Evolutionary conservation across 2,797 vertebrate species (phyloP), one percentile per base, ranked within the genome.

Genomic region (Lycodopsis pacificus): DNA sequence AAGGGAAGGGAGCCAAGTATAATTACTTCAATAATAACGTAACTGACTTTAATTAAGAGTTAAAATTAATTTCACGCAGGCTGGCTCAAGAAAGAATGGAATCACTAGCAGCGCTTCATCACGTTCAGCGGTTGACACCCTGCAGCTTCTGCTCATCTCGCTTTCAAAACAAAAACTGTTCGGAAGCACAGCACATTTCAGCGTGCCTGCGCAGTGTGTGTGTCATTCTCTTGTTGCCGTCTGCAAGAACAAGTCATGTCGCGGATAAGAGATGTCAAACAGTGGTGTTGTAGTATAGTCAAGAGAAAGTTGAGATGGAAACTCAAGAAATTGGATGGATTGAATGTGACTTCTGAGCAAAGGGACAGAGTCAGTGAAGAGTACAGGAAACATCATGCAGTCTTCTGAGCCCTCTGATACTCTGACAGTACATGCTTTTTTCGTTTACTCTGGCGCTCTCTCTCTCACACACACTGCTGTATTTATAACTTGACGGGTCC

Each of bases 31-130:
- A 84, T 78, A 83, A 84, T 80, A 88, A 76, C 72, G 81, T 76
- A 86, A 62, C 44, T 69, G 79, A 67, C 65, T 91, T 90, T 87
- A 88, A 91, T 91, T 82, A 91, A 84, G 76, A 88, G 59, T 70
- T 58, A 56, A 51, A 77, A 86, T 92, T 88, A 85, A 91, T 91
- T 92, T 91, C 84, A 87, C 57, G 61, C 80, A 79, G 57, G 63
- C 56, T 20, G 51, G 72, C 80, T 76, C 77, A 71, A 77, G 68
- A 88, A 76, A 81, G 65, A 83, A 83, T 87, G 42, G 73, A 80
- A 87, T 86, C 78, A 53, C 66, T 77, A 76, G 87, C 65, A 77
- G 78, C 11, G 58, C 69, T 86, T 81, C 81, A 76, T 82, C 74
- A 80, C 79, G 77, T 86, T 76, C 81, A 84, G 88, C 81, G 34